These are phyloP conservation scores for Sitta europaea DNA, from an alignment of 2,113 vertebrate genomes.

Conservation along the genomic window DNA sequence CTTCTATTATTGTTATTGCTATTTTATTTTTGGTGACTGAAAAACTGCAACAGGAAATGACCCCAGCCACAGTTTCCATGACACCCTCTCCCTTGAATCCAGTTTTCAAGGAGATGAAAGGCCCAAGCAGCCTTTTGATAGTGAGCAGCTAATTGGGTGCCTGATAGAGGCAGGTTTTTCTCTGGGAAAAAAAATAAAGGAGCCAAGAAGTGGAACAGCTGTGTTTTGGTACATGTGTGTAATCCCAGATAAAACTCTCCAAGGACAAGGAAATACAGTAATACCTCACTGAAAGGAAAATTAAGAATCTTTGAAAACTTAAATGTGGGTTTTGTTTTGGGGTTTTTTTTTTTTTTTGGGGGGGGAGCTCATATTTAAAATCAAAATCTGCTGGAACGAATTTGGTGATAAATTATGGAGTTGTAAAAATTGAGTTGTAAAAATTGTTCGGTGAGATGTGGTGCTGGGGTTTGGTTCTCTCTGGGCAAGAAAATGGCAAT, in stretches of 20 bases:
- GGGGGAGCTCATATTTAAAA: not conserved
- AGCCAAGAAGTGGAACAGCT: constrained; percentile 77
- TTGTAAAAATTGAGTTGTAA: not conserved
- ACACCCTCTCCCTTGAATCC: constrained; percentile 76
- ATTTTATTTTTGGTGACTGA: constrained; percentile 57
- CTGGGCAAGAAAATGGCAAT: not conserved
- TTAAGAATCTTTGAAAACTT: constrained; percentile 28
- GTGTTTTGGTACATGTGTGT: constrained; percentile 78
- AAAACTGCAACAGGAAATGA: constrained; percentile 85
- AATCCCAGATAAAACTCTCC: constrained; percentile 70
- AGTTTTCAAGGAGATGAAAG: constrained; percentile 86
- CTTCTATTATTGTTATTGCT: constrained; percentile 17
- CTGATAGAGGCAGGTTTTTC: constrained; percentile 71
- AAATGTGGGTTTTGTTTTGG: not conserved
- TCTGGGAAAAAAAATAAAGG: constrained; percentile 60
- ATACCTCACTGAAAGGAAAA: constrained; percentile 17
- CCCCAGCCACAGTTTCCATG: constrained; percentile 85
- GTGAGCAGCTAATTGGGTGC: constrained; percentile 84
- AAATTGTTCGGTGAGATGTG: not conserved
- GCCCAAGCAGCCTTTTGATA: constrained; percentile 75
- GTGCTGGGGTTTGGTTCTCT: not conserved
- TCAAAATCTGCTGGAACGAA: not conserved
- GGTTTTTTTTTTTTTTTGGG: no score
- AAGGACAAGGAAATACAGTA: constrained; percentile 69
- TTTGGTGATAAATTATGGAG: not conserved